Base-by-base conservation (phyloP, 2,113 vertebrate genomes). In the Phyllostomus discolor region DNA sequence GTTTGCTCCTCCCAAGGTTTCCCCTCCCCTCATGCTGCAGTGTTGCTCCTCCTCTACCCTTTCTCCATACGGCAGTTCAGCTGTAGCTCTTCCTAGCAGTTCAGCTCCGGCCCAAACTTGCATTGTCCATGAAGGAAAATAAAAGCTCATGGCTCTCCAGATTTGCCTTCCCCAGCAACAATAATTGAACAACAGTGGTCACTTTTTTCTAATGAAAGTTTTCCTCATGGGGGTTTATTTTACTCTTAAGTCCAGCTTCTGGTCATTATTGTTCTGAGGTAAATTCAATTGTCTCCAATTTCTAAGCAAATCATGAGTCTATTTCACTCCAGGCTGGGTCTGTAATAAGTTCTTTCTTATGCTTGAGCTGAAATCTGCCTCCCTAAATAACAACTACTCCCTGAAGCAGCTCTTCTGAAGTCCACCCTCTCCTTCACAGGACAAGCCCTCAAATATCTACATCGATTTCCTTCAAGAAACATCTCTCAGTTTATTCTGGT, bases 1-100 rank as follows among this genome's bases (percentile, higher is more conserved):
- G 16, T 20, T 9, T 31, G 14, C 33, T 38, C 19, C 70, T 33
- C 24, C 19, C 59, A 33, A 4, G 28, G 0, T 10, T 67, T 5
- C 7, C 59, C 14, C n/a, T 19, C 15, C 3, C 38, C 1, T 1
- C 0, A 1, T 8, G 14, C 24, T 52, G n/a, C 69, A 22, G 52
- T 4, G n/a, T 14, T 38, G 1, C 15, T 72, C 38, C 19, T 41
- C 54, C 26, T 22, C 28, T 2, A 28, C 16, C 0, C 9, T 72
- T n/a, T 24, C 20, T 50, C 48, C 9, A 15, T 4, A 7, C 0
- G 22, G 43, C 43, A 43, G 43, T 43, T 43, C 43, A 43, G 43
- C 43, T 43, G 43, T 43, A 43, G 43, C 43, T 69, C 28, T n/a
- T 4, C 9, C 33, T 9, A 14, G 75, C n/a, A 84, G 20, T 64